These are phyloP conservation scores for Drymodes brunneopygia DNA, from an alignment of 2,113 vertebrate genomes.

Conservation along the genomic window DNA sequence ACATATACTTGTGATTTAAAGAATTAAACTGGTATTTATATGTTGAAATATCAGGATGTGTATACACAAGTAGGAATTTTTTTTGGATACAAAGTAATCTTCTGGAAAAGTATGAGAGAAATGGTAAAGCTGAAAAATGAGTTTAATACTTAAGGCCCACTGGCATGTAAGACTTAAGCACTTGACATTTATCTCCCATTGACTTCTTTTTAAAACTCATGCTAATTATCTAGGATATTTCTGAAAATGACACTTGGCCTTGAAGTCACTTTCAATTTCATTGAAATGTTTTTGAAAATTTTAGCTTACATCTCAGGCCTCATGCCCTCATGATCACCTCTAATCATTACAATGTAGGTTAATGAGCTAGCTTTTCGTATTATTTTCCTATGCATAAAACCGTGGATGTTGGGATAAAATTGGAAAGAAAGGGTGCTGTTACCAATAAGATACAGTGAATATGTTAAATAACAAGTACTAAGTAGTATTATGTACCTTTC, in stretches of 20 bases:
- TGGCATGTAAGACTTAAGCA: not conserved
- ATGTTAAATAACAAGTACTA: not conserved
- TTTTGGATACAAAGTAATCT: not conserved
- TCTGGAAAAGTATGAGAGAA: not conserved
- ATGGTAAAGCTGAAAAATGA: not conserved
- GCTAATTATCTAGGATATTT: not conserved
- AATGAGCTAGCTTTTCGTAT: not conserved
- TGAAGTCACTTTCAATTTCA: not conserved
- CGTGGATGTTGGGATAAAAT: not conserved
- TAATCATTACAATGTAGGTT: not conserved
- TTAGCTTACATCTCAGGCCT: not conserved
- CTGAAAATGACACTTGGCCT: not conserved
- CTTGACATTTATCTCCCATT: not conserved
- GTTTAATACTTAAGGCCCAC: not conserved
- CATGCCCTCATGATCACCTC: not conserved
- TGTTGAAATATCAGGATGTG: not conserved
- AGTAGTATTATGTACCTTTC: not conserved
- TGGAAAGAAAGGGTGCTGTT: not conserved
- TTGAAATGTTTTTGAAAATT: not conserved
- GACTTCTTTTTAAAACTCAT: not conserved
- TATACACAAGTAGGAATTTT: not conserved
- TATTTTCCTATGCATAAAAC: not conserved
- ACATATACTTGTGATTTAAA: not conserved
- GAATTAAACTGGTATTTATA: not conserved
- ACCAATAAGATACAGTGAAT: not conserved